These are phyloP conservation scores for Gasterosteus aculeatus DNA, from an alignment of 2,113 vertebrate species.

Conservation along the genomic window DNA sequence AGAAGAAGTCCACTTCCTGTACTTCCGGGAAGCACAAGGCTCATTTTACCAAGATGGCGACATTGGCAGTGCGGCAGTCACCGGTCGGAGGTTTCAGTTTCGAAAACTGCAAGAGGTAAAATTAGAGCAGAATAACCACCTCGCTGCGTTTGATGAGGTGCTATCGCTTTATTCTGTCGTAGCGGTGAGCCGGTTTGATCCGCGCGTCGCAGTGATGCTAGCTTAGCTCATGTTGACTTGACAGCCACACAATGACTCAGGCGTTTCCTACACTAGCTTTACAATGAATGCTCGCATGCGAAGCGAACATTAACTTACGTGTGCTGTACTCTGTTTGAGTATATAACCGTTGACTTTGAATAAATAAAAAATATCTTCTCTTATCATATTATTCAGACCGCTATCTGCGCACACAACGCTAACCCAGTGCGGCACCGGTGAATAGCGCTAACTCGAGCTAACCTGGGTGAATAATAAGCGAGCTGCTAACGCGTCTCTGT, in stretches of 20 bases:
- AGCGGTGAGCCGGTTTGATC: too few relatives aligned
- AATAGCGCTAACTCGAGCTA: too few relatives aligned
- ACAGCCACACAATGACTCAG: constrained; percentile 77
- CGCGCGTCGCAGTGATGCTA: constrained; percentile 3
- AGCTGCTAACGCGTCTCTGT: too few relatives aligned
- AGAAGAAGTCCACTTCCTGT: constrained; percentile 14
- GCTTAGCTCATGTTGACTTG: not conserved
- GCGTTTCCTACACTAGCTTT: constrained; percentile 25
- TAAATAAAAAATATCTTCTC: too few relatives aligned
- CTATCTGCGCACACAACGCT: too few relatives aligned
- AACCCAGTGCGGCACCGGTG: too few relatives aligned
- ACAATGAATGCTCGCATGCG: too few relatives aligned
- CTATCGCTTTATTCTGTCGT: accelerated
- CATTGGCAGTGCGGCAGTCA: constrained; percentile 74
- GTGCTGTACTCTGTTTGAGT: too few relatives aligned
- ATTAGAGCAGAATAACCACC: accelerated
- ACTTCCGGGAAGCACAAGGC: constrained; percentile 74
- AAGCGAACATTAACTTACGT: too few relatives aligned
- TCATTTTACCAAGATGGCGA: constrained; percentile 82
- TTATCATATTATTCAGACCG: too few relatives aligned
- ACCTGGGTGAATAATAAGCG: too few relatives aligned
- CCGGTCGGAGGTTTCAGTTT: constrained; percentile 88
- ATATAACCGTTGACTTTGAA: too few relatives aligned
- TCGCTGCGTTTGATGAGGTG: accelerated
- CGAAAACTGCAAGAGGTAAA: constrained; percentile 89